phyloP scores from a whole-genome alignment of 2,888 invertebrate species.

The Drosophila helvetica region DNA sequence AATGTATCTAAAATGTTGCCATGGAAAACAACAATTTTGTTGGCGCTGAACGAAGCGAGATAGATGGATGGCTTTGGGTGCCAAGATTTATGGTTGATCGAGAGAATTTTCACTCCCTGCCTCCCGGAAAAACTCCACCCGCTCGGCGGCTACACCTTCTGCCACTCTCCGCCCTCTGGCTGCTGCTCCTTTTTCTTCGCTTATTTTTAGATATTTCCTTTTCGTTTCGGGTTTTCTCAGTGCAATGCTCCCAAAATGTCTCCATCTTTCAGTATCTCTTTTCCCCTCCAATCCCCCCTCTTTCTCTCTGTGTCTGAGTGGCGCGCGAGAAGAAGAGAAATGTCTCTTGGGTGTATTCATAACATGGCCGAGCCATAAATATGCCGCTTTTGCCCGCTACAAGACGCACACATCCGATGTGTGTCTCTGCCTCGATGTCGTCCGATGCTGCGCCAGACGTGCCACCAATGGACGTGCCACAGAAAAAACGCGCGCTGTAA shows the following conservation, averaged over 20 bases:
- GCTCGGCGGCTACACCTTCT: too few relatives aligned
- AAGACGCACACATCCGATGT: slow-evolving; percentile 48
- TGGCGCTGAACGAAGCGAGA: slow-evolving; percentile 75
- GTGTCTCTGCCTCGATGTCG: not conserved
- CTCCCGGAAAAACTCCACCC: slow-evolving; percentile 26
- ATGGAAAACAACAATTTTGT: slow-evolving; percentile 70
- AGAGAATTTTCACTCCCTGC: slow-evolving; percentile 78
- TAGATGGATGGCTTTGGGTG: slow-evolving; percentile 79
- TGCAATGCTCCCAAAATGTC: slow-evolving; percentile 51
- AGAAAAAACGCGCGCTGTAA: slow-evolving; percentile 1
- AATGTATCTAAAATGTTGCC: not conserved
- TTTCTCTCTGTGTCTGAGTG: slow-evolving; percentile 25
- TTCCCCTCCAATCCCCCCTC: not conserved
- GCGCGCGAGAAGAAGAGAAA: slow-evolving; percentile 77
- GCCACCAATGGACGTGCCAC: slow-evolving; percentile 57
- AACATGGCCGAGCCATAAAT: slow-evolving; percentile 78
- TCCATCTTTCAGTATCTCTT: slow-evolving; percentile 34
- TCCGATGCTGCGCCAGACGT: too few relatives aligned
- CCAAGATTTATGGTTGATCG: slow-evolving; percentile 81
- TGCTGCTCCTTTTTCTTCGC: slow-evolving; percentile 34
- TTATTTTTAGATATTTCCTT: slow-evolving; percentile 74
- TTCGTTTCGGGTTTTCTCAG: slow-evolving; percentile 60
- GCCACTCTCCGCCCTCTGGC: not conserved
- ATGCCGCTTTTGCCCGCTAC: slow-evolving; percentile 61
- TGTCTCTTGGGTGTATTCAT: slow-evolving; percentile 80